Evolutionary conservation across 2,888 invertebrate species (phyloP).

Genomic region (Parthenolecanium corni): DNA sequence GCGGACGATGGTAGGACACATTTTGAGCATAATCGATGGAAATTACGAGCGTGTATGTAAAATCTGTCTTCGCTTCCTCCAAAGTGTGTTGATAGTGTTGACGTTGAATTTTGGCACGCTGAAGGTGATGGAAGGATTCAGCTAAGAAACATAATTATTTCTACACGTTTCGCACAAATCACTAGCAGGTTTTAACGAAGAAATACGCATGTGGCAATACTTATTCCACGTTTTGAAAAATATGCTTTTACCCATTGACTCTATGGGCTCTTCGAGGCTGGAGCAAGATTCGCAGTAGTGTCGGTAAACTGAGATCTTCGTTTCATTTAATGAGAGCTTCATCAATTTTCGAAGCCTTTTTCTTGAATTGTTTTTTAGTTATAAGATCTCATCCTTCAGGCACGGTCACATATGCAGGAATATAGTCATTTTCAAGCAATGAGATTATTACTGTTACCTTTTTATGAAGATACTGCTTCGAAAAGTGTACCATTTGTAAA

Average conservation of each 20-base stretch:
- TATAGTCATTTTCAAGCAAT: no score
- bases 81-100: not conserved
- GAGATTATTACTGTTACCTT: no score
- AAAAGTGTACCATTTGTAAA: no score
- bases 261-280: not conserved
- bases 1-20: not conserved
- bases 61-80: not conserved
- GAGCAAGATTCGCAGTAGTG: no score
- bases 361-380: no score
- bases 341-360: no score
- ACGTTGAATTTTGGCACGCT: not conserved
- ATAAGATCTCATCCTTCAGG: no score
- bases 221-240: not conserved
- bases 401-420: no score
- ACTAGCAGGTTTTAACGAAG: not conserved
- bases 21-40: not conserved
- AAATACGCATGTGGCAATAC: not conserved
- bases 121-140: not conserved
- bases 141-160: not conserved
- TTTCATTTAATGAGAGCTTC: no score
- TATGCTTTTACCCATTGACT: not conserved
- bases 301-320: no score
- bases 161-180: not conserved
- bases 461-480: no score
- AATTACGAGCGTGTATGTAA: not conserved